Evolutionary conservation across 2,888 invertebrate species (phyloP).

Genomic region (Drosophila paramelanica): DNA sequence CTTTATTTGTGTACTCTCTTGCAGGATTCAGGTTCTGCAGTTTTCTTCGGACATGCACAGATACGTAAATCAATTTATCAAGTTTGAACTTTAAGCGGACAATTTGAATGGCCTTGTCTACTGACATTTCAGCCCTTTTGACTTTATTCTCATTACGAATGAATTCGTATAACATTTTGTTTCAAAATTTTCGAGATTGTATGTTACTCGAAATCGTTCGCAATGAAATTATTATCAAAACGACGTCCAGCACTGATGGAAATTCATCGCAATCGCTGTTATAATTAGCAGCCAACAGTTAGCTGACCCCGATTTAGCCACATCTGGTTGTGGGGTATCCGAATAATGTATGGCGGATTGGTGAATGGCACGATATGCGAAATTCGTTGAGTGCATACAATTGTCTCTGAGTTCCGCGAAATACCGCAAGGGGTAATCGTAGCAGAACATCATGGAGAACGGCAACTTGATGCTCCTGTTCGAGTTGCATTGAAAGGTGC

Average conservation of each 20-base stretch:
- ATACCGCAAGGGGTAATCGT: constrained; percentile 25
- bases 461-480: not conserved
- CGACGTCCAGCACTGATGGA: not conserved
- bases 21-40: constrained; percentile 21
- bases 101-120: too few species aligned
- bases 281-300: not conserved
- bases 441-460: constrained; percentile 22
- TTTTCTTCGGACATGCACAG: constrained; percentile 41
- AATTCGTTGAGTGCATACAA: constrained; percentile 1
- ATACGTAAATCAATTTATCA: constrained; percentile 62
- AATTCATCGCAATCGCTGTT: not conserved
- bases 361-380: not conserved
- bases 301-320: not conserved
- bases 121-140: not conserved
- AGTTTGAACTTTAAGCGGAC: not conserved
- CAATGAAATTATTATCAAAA: not conserved
- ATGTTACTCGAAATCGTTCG: not conserved
- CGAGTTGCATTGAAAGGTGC: constrained; percentile 18
- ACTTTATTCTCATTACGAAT: not conserved
- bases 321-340: accelerated
- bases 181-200: not conserved
- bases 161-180: not conserved
- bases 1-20: constrained; percentile 15
- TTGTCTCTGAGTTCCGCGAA: constrained; percentile 23
- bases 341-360: constrained; percentile 35